Evolutionary conservation across 2,113 vertebrate species (phyloP), one percentile per base, ranked within the genome.

Genomic region (Grallaria varia): DNA sequence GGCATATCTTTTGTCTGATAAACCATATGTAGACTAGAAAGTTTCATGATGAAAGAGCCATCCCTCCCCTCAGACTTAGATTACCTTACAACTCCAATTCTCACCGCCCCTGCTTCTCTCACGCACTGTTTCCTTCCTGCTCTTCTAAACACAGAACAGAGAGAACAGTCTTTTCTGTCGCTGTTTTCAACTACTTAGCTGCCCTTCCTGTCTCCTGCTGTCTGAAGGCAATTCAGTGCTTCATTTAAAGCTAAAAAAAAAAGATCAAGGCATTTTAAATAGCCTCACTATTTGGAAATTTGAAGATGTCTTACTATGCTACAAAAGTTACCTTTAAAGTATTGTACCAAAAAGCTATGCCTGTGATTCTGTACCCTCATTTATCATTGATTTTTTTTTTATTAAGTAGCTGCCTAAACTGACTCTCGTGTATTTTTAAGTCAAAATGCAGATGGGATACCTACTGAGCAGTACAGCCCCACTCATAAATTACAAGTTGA

Each of bases 81-180:
- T 91, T 84, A 85, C 55, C 42, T 78, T 79, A 47, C 55, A 87
- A 28, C 64, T 72, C 56, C 52, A 44, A 59, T 50, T 82, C 56
- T 91, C n/a, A 49, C 10, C 40, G 31, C 24, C 47, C 68, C 31
- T 79, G 49, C 18, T 45, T 73, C 47, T 77, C 80, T 75, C 64
- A 42, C 15, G 72, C 28, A 79, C 42, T 7, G 25, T 19, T 95
- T 95, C 95, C 87, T 94, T 94, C 87, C 89, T 94, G 80, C 33
- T 90, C 40, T 47, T 84, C 53, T 81, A 71, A 86, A 85, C 42
- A 89, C 7, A 92, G 14, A 86, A 85, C 42, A 89, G 6, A 92
- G 14, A 45, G 8, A 50, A 30, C 25, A 74, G 56, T 5, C 50
- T 75, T 75, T 80, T 78, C 81, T 83, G 56, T 9, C 42, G 44